Evolutionary conservation across 2,113 vertebrate genomes (phyloP).

Genomic region (Pygoscelis antarcticus): DNA sequence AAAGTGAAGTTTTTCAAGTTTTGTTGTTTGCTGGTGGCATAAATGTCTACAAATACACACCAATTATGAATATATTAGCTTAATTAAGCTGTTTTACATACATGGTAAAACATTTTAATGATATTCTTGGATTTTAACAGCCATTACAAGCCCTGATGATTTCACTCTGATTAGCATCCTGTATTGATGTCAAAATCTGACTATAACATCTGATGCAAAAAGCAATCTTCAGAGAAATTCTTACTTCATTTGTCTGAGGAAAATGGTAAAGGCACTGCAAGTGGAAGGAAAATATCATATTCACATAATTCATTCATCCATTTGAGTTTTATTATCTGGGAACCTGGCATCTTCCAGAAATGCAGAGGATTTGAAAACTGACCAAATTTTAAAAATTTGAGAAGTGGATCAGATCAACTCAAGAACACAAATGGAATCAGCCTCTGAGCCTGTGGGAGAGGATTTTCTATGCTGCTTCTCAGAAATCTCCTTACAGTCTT

Average conservation of each 20-base stretch:
- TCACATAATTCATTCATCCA: not conserved
- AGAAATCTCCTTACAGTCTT: not conserved
- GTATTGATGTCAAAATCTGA: not conserved
- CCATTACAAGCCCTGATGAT: constrained; percentile 20
- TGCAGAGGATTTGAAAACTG: not conserved
- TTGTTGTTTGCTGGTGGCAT: not conserved
- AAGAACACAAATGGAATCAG: not conserved
- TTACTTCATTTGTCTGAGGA: not conserved
- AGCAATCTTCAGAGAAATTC: not conserved
- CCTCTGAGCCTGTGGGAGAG: not conserved
- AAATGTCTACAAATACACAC: not conserved
- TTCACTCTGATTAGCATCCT: constrained; percentile 28
- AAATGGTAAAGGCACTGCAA: not conserved
- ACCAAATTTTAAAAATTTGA: not conserved
- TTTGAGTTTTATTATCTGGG: not conserved
- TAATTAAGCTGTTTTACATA: constrained; percentile 38
- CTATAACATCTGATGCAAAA: not conserved
- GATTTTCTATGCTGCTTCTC: not conserved
- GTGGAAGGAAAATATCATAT: not conserved
- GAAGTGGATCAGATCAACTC: not conserved
- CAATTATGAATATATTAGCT: not conserved
- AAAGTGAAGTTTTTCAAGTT: not conserved
- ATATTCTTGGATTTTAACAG: constrained; percentile 37
- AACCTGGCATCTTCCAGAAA: not conserved
- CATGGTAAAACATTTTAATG: not conserved